Evolutionary conservation across 2,888 invertebrate species (phyloP), one percentile per base, ranked within the genome.

Genomic region (Cerastis leucographa): DNA sequence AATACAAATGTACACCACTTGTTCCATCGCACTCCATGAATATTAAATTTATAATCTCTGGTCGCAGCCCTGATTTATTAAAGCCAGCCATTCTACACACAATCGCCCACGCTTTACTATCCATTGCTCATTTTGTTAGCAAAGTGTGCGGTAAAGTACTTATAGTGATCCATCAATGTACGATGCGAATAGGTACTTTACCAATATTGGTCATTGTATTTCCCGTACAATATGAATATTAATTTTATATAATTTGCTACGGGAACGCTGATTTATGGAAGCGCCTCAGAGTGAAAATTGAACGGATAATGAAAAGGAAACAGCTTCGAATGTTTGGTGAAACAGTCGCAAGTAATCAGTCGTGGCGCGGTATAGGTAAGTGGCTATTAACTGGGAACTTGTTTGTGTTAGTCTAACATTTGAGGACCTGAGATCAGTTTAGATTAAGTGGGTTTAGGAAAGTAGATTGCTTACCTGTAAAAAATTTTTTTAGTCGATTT

Each of bases 31-130:
- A 84, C 88, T 85, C 88, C 85, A 89, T 91, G 91, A 91, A 91
- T 91, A 91, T 91, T 91, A 91, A 91, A 89, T 87, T 86, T 83
- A 91, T 90, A 91, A 91, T 91, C 90, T 89, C 86, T 83, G 82
- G 87, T 83, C 85, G 81, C 78, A 83, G 71, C 82, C 83, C 71
- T 88, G 89, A 90, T 91, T 91, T 91, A 91, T 90, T 80, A 87
- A 86, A 87, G 81, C 85, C 66, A 64, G 74, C 73, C 75, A 49
- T 68, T 61, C 76, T 49, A 59, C 51, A 74, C 74, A 81, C 71
- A 62, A 78, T 81, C 40, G 69, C 62, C 69, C 42, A 69, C 35
- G 12, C 44, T 72, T 71, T 22, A 67, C 40, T 19, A 78, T 51
- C 71, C 81, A 84, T 74, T 84, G 74, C 85, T 81, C 74, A 72